These are phyloP conservation scores for Eclectus roratus DNA, from an alignment of 2,113 vertebrate genomes.

Conservation along the genomic window DNA sequence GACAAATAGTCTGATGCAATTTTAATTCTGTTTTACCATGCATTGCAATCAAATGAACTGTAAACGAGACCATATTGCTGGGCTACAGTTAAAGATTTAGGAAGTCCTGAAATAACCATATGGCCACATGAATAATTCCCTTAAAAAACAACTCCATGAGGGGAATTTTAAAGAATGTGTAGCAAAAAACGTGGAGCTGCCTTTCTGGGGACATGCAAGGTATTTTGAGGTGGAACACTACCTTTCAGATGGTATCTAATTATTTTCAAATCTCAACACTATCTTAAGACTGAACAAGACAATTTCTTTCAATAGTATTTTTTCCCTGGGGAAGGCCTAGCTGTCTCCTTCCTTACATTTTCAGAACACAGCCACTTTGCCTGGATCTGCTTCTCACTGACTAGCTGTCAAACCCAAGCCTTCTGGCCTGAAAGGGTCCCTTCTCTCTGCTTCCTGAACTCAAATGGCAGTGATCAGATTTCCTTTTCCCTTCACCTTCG, in stretches of 20 bases:
- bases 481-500: not conserved
- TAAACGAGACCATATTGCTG: not conserved
- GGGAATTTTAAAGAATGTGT: not conserved
- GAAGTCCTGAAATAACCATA: not conserved
- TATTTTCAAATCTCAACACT: not conserved
- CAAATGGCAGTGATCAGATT: not conserved
- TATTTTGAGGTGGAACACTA: not conserved
- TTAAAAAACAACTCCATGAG: not conserved
- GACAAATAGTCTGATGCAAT: conserved; percentile 7
- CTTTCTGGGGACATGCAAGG: not conserved
- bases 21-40: not conserved
- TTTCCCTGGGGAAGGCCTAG: not conserved
- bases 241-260: not conserved
- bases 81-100: not conserved
- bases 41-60: not conserved
- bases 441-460: not conserved
- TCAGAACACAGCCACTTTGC: accelerated
- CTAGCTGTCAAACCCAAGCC: not conserved
- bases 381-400: not conserved
- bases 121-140: not conserved
- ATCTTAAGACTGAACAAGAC: not conserved
- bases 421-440: not conserved
- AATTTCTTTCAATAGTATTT: not conserved
- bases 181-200: not conserved
- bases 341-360: not conserved